phyloP scores from a whole-genome alignment of 1,140 invertebrate genomes.

The Drosophila pseudoananassae region DNA sequence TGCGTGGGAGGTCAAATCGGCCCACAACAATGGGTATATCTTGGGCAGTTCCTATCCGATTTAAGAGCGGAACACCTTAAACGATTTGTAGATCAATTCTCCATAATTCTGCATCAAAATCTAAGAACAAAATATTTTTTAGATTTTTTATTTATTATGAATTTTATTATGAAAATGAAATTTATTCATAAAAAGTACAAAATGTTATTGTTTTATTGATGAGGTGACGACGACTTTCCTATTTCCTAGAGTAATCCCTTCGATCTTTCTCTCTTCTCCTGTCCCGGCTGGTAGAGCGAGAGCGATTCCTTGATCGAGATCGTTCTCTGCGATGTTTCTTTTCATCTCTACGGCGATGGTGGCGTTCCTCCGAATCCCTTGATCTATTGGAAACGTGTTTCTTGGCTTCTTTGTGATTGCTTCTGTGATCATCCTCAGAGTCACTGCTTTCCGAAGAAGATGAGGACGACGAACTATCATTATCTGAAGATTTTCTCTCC shows the following conservation, averaged over 20 bases:
- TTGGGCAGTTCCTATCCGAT: too few species aligned
- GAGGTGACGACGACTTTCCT: constrained; percentile 9
- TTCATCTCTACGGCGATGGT: constrained; percentile 31
- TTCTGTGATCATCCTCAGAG: constrained; percentile 24
- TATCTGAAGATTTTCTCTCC: constrained; percentile 22
- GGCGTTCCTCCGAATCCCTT: constrained; percentile 29
- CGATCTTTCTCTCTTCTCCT: constrained; percentile 43
- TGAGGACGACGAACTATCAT: constrained; percentile 34
- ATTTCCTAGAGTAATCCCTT: constrained; percentile 46
- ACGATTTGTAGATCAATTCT: too few species aligned
- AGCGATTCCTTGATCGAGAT: constrained; percentile 34
- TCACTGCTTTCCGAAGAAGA: constrained; percentile 49
- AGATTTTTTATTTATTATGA: too few species aligned
- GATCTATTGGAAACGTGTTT: constrained; percentile 18
- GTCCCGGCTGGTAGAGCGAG: constrained; percentile 30
- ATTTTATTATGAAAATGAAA: too few species aligned
- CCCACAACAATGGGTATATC: too few species aligned
- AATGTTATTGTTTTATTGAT: constrained; percentile 34
- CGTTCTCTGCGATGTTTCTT: constrained; percentile 31
- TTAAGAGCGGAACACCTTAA: too few species aligned
- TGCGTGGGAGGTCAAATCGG: too few species aligned
- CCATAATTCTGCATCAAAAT: too few species aligned
- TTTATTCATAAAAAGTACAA: constrained; percentile 1
- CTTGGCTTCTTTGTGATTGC: constrained; percentile 6
- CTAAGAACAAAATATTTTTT: too few species aligned